These are phyloP conservation scores for Lutjanus campechanus DNA, from an alignment of 2,797 vertebrate genomes.

Conservation along the genomic window DNA sequence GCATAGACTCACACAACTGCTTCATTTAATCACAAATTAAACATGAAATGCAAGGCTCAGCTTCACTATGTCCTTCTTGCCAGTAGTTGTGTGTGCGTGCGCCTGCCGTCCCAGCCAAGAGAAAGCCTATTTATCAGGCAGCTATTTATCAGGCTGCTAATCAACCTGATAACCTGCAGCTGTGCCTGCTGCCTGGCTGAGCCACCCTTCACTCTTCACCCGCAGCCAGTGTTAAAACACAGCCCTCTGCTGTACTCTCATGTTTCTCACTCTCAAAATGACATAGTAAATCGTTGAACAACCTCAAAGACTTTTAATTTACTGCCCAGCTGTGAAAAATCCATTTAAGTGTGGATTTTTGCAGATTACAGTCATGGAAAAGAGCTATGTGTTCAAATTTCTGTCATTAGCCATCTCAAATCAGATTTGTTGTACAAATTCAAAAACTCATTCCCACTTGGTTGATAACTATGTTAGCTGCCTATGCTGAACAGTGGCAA, in stretches of 20 bases:
- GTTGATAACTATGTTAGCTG: not conserved
- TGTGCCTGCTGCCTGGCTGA: slow-evolving; percentile 59
- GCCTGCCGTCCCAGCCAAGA: slow-evolving; percentile 32
- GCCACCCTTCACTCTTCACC: slow-evolving; percentile 47
- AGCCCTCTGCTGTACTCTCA: slow-evolving; percentile 26
- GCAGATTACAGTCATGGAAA: slow-evolving; percentile 22
- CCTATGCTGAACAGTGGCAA: not conserved
- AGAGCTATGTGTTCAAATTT: slow-evolving; percentile 14
- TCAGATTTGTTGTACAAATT: slow-evolving; percentile 6
- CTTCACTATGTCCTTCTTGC: slow-evolving; percentile 6
- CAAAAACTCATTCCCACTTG: not conserved
- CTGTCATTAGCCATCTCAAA: not conserved
- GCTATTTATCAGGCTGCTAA: slow-evolving; percentile 72
- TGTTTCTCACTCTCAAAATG: slow-evolving; percentile 40
- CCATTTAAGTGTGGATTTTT: slow-evolving; percentile 18
- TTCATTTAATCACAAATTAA: slow-evolving; percentile 19
- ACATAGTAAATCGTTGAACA: slow-evolving; percentile 46
- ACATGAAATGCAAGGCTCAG: slow-evolving; percentile 27
- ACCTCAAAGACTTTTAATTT: slow-evolving; percentile 25
- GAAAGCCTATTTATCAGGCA: slow-evolving; percentile 54
- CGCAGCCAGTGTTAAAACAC: slow-evolving; percentile 26
- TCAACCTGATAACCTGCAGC: slow-evolving; percentile 75
- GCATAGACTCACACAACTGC: not conserved
- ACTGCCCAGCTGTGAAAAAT: slow-evolving; percentile 26
- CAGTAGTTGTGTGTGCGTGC: slow-evolving; percentile 2